Evolutionary conservation across 1,140 invertebrate species (phyloP), one percentile per base, ranked within the genome.

Genomic region (Tenebrio molitor): DNA sequence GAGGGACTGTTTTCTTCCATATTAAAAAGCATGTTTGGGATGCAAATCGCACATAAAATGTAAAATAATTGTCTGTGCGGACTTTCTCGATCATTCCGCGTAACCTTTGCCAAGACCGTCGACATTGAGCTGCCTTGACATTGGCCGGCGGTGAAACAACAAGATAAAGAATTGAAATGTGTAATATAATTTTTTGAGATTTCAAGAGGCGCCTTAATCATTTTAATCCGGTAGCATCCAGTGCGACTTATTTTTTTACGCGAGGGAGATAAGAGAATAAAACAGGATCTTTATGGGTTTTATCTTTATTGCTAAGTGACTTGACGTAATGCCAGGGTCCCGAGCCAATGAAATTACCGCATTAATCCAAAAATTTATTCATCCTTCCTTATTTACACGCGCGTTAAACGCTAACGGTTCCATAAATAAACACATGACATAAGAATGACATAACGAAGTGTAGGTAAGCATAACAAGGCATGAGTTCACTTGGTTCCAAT

Each of bases 51-150:
- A 7, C 7, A 8, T 7, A 50, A 58, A 58, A 58, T 34, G n/a
- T n/a, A 12, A 58, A 58, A 58, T 58, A 58, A 58, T 58, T 50
- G 44, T 21, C 16, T 12, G 16, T 46, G 12, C 10, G 2, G 36
- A 5, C 36, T 41, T 41, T 46, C 42, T 16, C 15, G 42, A 46
- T 46, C 15, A 46, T 46, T 46, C 16, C 3, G 17, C 6, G 1
- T 17, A 21, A 50, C 44, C 29, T 33, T 33, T 33, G 29, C 29
- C 29, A n/a, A 10, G 4, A 33, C 29, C 29, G 10, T 4, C 29
- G 8, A n/a, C 44, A 16, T 50, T 17, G 63, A 65, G 25, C 46
- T 68, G 33, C 65, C 65, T 68, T 68, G 65, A 46, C 65, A 68
- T 33, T 68, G 65, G 33, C 65, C 33, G 12, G 34, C 23, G 15